Percentiles rank a stretch among this genome's conserved stretches.
Evolutionary conservation across 2,113 vertebrate species (phyloP).

Genomic region (Eulemur rufifrons): DNA sequence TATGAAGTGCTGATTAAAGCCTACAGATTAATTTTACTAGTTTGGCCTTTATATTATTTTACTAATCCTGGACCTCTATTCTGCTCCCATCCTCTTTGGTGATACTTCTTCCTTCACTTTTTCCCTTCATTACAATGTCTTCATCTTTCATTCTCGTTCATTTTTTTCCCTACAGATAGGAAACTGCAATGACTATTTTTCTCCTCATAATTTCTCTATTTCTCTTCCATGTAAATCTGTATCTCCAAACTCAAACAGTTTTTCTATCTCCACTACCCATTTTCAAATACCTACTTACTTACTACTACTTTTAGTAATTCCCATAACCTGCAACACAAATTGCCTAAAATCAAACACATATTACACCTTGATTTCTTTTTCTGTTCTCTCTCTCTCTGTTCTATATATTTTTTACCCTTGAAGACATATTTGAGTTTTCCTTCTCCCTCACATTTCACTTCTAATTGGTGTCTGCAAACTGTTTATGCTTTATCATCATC

Average conservation of each 20-base stretch:
- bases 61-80: neutral
- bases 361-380: neutral
- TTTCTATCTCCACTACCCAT: neutral
- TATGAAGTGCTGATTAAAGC: too few species aligned
- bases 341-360: neutral
- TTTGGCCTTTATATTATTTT: neutral
- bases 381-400: neutral
- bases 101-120: neutral
- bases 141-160: neutral
- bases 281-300: neutral
- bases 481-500: neutral
- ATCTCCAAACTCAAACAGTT: neutral
- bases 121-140: neutral
- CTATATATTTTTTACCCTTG: too few species aligned
- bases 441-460: neutral
- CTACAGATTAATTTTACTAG: neutral
- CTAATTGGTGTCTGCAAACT: neutral
- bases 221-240: neutral
- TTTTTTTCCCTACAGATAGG: neutral
- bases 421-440: neutral
- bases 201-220: neutral
- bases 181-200: neutral
- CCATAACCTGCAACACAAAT: neutral
- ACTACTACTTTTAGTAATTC: neutral
- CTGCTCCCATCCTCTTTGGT: rapidly evolving